Base-by-base conservation (phyloP, 2,888 invertebrate genomes). In the Eilema caniola region DNA sequence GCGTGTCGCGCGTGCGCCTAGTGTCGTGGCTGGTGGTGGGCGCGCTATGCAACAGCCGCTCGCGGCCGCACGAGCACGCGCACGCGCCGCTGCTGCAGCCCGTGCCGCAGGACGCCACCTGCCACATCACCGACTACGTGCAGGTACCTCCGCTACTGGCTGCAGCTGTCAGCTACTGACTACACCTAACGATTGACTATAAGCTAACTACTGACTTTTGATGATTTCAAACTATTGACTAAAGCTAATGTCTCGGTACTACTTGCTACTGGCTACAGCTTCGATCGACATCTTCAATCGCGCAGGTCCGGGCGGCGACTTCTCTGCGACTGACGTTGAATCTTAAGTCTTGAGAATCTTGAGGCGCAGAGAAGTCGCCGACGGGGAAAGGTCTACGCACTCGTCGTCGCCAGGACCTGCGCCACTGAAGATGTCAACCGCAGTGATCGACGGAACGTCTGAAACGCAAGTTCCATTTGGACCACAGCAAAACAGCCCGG, bases 21-120 rank as follows among this genome's bases (percentile, higher is more conserved):
- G 95, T 99, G 69, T 99, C 99, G 0, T 99, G 99, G 99, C 95
- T 99, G 72, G 95, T 99, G 85, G 96, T 99, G 86, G 99, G 99
- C 59, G 98, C 99, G n/a, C 96, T 99, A 70, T 98, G 97, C 69
- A 98, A 98, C 92, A 97, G 97, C 16, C 88, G 92, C 70, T 87
- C 81, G 70, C 92, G 73, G 88, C 78, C 73, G 37, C 41, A 25
- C 77, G 97, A 98, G 65, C 96, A 98, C 90, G 97, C 97, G 33
- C 87, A 89, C 69, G 87, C 81, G 67, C 92, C 73, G 88, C 80
- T 96, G 82, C 98, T 98, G 76, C 97, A 98, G 85, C 99, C 99
- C 1, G 97, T 99, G 79, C 99, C 99, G 7, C 98, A 99, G 88
- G 99, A 99, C 93, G 98, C 98, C 63, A 98, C 98, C 65, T 98